Evolutionary conservation across 2,797 vertebrate genomes (phyloP).

Genomic region (Chromobotia macracanthus): DNA sequence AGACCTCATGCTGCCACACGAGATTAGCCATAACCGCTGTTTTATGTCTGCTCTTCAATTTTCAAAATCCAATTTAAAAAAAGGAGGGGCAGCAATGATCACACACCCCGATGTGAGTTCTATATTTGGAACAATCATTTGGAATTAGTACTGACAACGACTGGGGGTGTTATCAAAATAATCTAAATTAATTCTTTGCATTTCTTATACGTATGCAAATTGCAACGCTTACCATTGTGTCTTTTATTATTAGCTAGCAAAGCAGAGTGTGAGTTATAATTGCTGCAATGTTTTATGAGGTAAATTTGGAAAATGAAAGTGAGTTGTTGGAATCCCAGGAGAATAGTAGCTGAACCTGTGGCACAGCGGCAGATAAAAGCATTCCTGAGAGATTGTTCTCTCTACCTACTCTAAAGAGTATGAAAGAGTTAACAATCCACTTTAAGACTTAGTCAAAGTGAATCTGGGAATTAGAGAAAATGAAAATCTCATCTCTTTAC

Average conservation of each 20-base stretch:
- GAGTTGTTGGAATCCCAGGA: slow-evolving; percentile 29
- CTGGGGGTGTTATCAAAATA: slow-evolving; percentile 34
- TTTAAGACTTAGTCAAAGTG: slow-evolving; percentile 64
- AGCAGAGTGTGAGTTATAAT: slow-evolving; percentile 45
- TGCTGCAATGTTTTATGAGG: slow-evolving; percentile 37
- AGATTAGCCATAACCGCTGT: slow-evolving; percentile 41
- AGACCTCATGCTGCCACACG: slow-evolving; percentile 20
- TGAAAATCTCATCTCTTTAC: slow-evolving; percentile 65
- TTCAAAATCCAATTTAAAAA: slow-evolving; percentile 51
- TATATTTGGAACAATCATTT: slow-evolving; percentile 46
- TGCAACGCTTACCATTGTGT: slow-evolving; percentile 6
- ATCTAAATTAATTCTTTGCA: slow-evolving; percentile 25
- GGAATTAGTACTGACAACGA: slow-evolving; percentile 42
- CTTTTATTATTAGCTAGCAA: slow-evolving; percentile 39
- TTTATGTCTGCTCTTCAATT: slow-evolving; percentile 54
- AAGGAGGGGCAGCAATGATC: slow-evolving; percentile 22
- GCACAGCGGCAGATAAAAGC: slow-evolving; percentile 54
- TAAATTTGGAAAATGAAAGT: slow-evolving; percentile 56
- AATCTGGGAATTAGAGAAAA: slow-evolving; percentile 46
- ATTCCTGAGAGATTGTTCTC: slow-evolving; percentile 56
- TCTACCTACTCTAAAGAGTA: slow-evolving; percentile 43
- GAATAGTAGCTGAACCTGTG: slow-evolving; percentile 52
- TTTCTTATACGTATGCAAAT: slow-evolving; percentile 50
- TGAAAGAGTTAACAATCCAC: slow-evolving; percentile 63
- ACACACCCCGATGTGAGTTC: neutral